Base-by-base conservation (phyloP, 2,797 vertebrate genomes). In the Synaphobranchus kaupii region DNA sequence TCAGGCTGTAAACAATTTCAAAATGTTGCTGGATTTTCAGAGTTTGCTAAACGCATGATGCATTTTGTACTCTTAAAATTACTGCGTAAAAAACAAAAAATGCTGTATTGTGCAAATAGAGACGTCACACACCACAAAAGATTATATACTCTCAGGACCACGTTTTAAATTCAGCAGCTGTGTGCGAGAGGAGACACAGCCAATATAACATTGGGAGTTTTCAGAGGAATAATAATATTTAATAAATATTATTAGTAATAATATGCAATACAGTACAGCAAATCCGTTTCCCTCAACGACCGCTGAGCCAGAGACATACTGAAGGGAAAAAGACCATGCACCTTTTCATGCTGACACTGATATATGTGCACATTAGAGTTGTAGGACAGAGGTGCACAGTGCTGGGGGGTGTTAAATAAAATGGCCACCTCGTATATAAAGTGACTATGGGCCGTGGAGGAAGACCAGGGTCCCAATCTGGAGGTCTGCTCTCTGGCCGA, bases 381-480 rank as follows among this genome's bases (percentile, higher is more conserved):
- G 39, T 34, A 34, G 3, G 44, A 28, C 28, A 78, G 50, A 81
- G 20, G 76, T 78, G 58, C 25, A 47, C 22, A 60, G 44, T n/a
- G 15, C 6, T 63, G 86, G 58, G 48, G 86, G 39, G 76, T 4
- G 86, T 68, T 15, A 12, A 58, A 50, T 44, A 73, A 87, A 93
- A 91, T 0, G 90, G 93, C 94, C 96, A 97, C 96, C 96, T 97
- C 95, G 90, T 56, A 60, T 58, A 84, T 60, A 34, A 93, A 93
- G 96, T 96, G 96, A 94, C 92, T 96, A 92, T 95, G 95, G 88
- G 95, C 93, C 91, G 96, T 86, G 89, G 96, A 91, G 88, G 96
- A 92, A 90, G 96, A 95, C 95, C 94, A 95, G 95, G 95, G 96
- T 95, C 96, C 96, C 96, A 96, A 95, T 94, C 96, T 95, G 92